Evolutionary conservation across 2,888 invertebrate species (phyloP).

Genomic region (Mythimna pallens): DNA sequence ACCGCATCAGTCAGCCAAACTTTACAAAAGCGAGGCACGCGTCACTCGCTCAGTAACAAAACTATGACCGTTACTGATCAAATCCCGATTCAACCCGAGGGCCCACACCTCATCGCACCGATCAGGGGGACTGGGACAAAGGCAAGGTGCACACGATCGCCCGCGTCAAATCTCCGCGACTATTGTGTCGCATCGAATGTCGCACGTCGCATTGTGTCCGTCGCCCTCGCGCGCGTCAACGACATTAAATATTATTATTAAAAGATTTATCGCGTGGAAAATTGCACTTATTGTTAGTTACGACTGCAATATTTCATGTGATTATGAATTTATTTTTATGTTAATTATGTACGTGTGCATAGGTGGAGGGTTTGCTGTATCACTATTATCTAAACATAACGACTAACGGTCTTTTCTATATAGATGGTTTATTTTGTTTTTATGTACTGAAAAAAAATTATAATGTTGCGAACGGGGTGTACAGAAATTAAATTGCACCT

Average conservation of each 20-base stretch:
- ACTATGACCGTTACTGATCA: slow-evolving; percentile 66
- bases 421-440: slow-evolving; percentile 20
- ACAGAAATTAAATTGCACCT: slow-evolving; percentile 13
- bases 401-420: slow-evolving; percentile 54
- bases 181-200: slow-evolving; percentile 63
- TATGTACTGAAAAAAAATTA: slow-evolving; percentile 20
- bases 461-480: slow-evolving; percentile 17
- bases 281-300: slow-evolving; percentile 88
- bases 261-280: slow-evolving; percentile 89
- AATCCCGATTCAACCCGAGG: slow-evolving; percentile 63
- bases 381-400: slow-evolving; percentile 55
- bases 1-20: slow-evolving; percentile 42
- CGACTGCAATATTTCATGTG: slow-evolving; percentile 85
- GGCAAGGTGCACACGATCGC: slow-evolving; percentile 84
- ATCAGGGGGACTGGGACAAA: slow-evolving; percentile 72
- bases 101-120: slow-evolving; percentile 71
- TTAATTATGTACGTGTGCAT: slow-evolving; percentile 81
- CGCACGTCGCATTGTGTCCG: slow-evolving; percentile 60
- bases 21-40: slow-evolving; percentile 52
- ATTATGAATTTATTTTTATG: slow-evolving; percentile 89
- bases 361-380: slow-evolving; percentile 70
- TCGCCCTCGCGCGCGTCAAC: slow-evolving; percentile 73
- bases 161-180: slow-evolving; percentile 79
- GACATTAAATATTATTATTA: slow-evolving; percentile 88
- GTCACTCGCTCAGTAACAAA: slow-evolving; percentile 43